Evolutionary conservation across 2,797 vertebrate species (phyloP).

Genomic region (Peromyscus melanophrys): DNA sequence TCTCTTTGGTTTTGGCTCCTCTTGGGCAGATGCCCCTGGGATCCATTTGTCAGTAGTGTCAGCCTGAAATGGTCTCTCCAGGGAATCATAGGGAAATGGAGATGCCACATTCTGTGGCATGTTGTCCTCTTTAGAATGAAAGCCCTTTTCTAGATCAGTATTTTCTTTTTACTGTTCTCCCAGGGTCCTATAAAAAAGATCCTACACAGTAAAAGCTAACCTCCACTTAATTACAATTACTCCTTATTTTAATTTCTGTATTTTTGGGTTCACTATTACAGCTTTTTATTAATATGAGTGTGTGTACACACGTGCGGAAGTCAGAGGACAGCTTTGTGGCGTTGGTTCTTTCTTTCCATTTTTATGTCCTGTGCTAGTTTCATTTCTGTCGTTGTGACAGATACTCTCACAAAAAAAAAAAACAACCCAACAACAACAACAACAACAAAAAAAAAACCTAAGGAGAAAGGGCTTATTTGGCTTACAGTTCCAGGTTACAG

Average conservation of each 20-base stretch:
- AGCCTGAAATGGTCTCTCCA: slow-evolving; percentile 26
- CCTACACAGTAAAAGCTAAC: neutral
- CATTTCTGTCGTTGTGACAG: neutral
- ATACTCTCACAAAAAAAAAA: neutral
- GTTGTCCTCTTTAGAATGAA: slow-evolving; percentile 34
- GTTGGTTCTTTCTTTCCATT: neutral
- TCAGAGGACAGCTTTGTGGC: neutral
- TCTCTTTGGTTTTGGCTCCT: slow-evolving; percentile 45
- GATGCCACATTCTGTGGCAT: slow-evolving; percentile 6
- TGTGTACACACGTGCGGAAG: neutral
- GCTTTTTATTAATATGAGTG: neutral
- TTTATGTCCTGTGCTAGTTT: neutral
- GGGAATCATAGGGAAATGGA: slow-evolving; percentile 30
- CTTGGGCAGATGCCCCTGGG: neutral
- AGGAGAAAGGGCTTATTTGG: neutral
- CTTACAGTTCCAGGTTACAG: neutral
- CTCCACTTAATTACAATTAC: neutral
- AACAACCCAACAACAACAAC: too few relatives aligned
- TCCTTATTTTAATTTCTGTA: slow-evolving; percentile 37
- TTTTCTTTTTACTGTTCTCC: slow-evolving; percentile 42
- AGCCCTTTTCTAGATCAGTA: slow-evolving; percentile 47
- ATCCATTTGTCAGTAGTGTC: slow-evolving; percentile 4
- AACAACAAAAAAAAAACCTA: neutral
- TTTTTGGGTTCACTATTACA: slow-evolving; percentile 9
- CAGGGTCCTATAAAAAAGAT: slow-evolving; percentile 1